These are phyloP conservation scores for Hylaea fasciaria DNA, from an alignment of 2,888 invertebrate genomes.

Conservation along the genomic window DNA sequence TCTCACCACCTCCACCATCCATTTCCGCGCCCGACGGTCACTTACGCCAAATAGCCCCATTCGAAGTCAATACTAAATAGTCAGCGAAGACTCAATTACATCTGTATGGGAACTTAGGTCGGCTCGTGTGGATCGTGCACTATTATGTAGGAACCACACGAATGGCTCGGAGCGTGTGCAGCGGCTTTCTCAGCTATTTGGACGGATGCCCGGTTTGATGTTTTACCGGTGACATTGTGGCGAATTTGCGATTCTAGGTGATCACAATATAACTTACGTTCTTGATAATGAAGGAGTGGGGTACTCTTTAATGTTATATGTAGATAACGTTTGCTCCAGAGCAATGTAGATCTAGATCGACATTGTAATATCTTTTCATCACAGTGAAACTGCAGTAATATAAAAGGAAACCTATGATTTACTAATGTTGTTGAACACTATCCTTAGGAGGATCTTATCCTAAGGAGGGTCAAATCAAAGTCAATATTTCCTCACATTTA, in stretches of 20 bases:
- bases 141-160: conserved; percentile 66
- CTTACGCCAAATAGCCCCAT: conserved; percentile 40
- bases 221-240: conserved; percentile 39
- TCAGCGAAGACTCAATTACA: conserved; percentile 56
- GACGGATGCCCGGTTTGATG: conserved; percentile 46
- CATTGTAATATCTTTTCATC: too few species aligned
- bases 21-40: conserved; percentile 34
- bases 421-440: too few species aligned
- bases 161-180: conserved; percentile 64
- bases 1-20: conserved; percentile 4
- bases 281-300: too few species aligned
- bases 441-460: too few species aligned
- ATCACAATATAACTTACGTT: too few species aligned
- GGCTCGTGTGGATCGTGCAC: conserved; percentile 62
- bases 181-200: conserved; percentile 60
- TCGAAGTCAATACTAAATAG: conserved; percentile 41
- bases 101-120: conserved; percentile 24
- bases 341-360: too few species aligned
- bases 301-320: too few species aligned
- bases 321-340: too few species aligned
- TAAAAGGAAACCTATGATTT: too few species aligned
- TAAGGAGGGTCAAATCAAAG: neutral
- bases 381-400: too few species aligned
- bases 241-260: conserved; percentile 23
- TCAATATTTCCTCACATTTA: conserved; percentile 7